Base-by-base conservation (phyloP, 2,888 invertebrate species). In the Apamea anceps region DNA sequence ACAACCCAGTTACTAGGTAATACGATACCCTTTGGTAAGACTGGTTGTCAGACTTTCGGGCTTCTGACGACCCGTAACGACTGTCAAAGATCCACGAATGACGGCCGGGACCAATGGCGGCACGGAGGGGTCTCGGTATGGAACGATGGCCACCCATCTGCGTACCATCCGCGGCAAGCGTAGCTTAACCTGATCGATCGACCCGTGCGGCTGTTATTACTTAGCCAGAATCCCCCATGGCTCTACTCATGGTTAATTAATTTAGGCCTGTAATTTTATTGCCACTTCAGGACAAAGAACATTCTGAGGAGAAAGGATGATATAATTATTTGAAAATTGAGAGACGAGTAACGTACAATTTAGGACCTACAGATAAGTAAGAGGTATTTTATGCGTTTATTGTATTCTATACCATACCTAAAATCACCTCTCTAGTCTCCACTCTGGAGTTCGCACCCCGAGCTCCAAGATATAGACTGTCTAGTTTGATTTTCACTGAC, bases 201-300 rank as follows among this genome's bases (percentile, higher is more conserved):
- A 25, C 57, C 57, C 4, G 13, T n/a, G 57, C n/a, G n/a, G 57
- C 57, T 60, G 2, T 60, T 60, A 57, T 57, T 25, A 54, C 54
- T 10, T 57, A 21, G 54, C 8, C 10, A 57, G 54, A 25, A 57
- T 8, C 25, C 25, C 54, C 25, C 57, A 18, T 28, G 42, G 28
- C 1, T 15, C 12, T 45, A 57, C 18, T 80, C 45, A 18, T 25
- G 21, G 8, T 48, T 71, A 79, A 82, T 80, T 80, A 75, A 68
- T 80, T 82, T 25, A 45, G 32, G 13, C 32, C 67, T 45, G 51
- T 45, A 67, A 75, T 68, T 67, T 25, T 68, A 13, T n/a, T n/a
- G n/a, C 45, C 62, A 7, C 25, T 62, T 57, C 10, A 45, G 25
- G 1, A 82, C 82, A 62, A 82, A 68, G 18, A 45, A 45, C 32